Conservation (phyloP, 2,113 vertebrate genomes). For the Zosterops borbonicus region DNA sequence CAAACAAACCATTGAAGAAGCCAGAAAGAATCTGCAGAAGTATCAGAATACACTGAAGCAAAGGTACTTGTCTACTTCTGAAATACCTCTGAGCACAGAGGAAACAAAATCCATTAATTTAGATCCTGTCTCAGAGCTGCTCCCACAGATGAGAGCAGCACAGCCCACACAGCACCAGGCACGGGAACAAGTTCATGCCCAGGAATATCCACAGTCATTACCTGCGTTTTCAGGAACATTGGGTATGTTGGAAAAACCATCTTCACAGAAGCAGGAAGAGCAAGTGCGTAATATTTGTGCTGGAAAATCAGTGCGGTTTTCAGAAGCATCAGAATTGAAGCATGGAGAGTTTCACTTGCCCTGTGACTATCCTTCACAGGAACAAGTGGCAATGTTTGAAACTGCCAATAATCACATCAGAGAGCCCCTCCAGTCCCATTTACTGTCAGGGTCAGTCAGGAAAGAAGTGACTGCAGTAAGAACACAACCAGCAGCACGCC, state of each 20-base stretch:
- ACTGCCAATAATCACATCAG: neutral
- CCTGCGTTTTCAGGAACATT: neutral
- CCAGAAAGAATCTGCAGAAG: slow-evolving; percentile 79
- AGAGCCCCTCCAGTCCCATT: neutral
- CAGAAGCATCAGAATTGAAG: neutral
- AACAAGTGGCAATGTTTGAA: neutral
- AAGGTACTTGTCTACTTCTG: slow-evolving; percentile 55
- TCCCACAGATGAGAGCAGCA: neutral
- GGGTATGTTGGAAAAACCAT: neutral
- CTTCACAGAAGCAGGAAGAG: neutral
- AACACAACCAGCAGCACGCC: neutral
- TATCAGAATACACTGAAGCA: slow-evolving; percentile 81
- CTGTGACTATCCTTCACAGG: neutral
- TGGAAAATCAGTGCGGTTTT: neutral
- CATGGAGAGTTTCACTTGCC: neutral
- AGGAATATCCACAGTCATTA: fast-evolving
- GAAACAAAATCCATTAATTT: neutral
- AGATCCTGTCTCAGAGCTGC: neutral
- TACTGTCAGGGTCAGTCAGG: neutral
- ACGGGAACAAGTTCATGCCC: neutral
- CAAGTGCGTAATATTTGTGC: neutral
- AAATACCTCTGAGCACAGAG: neutral
- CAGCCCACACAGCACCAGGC: neutral
- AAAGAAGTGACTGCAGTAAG: neutral
- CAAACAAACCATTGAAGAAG: slow-evolving; percentile 78